These are phyloP conservation scores for Eulemur mongoz DNA, from an alignment of 2,797 vertebrate genomes.

Conservation along the genomic window DNA sequence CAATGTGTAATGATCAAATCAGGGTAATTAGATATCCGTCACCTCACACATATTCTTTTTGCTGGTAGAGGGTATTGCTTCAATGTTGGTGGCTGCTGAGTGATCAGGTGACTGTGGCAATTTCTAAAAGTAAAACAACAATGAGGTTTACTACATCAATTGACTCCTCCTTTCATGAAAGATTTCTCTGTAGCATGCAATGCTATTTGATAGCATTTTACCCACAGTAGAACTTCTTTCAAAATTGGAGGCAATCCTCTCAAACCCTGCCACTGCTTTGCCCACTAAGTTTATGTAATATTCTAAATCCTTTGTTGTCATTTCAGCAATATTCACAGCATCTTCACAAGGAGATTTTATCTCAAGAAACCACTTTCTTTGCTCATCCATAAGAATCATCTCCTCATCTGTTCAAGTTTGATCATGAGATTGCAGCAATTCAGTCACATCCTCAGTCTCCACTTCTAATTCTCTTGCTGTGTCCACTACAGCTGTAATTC, in stretches of 20 bases:
- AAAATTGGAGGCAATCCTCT: neutral
- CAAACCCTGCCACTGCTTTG: neutral
- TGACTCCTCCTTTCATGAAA: neutral
- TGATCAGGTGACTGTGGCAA: neutral
- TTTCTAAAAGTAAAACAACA: neutral
- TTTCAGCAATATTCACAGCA: neutral
- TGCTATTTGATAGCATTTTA: neutral
- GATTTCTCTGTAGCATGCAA: neutral
- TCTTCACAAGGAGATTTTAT: neutral
- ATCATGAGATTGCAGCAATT: neutral
- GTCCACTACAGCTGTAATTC: neutral
- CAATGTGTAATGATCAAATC: neutral
- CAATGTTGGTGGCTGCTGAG: neutral
- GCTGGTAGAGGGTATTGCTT: neutral
- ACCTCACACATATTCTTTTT: neutral
- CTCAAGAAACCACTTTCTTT: neutral
- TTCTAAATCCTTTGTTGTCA: neutral
- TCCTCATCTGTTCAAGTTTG: neutral
- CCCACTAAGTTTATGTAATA: neutral
- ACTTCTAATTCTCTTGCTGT: neutral
- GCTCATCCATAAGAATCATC: neutral
- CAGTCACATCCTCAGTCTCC: neutral
- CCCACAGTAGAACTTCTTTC: neutral
- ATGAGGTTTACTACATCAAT: neutral
- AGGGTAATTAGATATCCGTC: neutral